Evolutionary conservation across 2,113 vertebrate species (phyloP).

Genomic region (Rostratula benghalensis): DNA sequence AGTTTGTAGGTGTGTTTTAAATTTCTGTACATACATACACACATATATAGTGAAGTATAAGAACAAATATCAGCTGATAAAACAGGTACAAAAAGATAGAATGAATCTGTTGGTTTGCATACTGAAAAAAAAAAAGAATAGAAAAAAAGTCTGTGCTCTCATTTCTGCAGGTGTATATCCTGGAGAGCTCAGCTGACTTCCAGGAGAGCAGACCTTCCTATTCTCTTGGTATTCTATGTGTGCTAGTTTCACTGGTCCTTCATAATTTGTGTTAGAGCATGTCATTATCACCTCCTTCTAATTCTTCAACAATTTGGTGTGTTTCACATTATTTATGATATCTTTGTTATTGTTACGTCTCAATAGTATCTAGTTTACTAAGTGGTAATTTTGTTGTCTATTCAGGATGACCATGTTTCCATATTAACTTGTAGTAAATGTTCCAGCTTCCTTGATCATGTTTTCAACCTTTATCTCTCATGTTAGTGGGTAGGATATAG

Average conservation of each 20-base stretch:
- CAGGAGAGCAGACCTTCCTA: neutral
- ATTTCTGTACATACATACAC: neutral
- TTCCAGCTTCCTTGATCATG: neutral
- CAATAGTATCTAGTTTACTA: neutral
- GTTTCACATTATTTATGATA: neutral
- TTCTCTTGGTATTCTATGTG: neutral
- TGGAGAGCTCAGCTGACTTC: neutral
- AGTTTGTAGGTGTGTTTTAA: neutral
- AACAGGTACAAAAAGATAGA: neutral
- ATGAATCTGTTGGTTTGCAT: neutral
- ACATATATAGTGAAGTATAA: neutral
- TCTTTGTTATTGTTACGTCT: neutral
- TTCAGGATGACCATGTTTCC: neutral
- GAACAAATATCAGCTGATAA: neutral
- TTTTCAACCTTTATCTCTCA: neutral
- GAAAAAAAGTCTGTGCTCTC: neutral
- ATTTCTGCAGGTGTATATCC: neutral
- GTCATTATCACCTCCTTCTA: neutral
- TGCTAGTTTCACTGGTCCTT: conserved; percentile 17
- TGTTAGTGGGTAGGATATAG: neutral
- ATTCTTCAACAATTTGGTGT: neutral
- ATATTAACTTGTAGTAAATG: neutral
- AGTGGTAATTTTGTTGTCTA: neutral
- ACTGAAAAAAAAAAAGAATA: neutral
- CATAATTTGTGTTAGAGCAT: neutral